Evolutionary conservation across 2,113 vertebrate species (phyloP).

Genomic region (Ramphastos sulfuratus): DNA sequence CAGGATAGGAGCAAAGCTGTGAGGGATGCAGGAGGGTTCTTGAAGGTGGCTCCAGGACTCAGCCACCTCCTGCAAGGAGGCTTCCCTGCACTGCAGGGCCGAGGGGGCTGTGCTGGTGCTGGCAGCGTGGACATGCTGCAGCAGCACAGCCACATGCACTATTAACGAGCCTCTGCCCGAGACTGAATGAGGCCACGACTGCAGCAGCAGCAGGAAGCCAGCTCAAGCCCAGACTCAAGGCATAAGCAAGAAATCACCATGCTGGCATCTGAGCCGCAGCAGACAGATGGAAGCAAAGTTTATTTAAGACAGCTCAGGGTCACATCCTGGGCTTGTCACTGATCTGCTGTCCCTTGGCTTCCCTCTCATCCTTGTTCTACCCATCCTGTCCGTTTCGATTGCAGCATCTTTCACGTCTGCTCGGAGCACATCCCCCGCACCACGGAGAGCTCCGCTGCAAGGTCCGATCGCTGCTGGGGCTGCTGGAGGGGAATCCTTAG

Average conservation of each 20-base stretch:
- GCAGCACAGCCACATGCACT: not conserved
- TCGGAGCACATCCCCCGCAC: accelerated
- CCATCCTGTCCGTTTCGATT: not conserved
- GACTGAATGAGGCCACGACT: not conserved
- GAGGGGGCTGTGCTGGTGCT: not conserved
- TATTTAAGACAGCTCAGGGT: not conserved
- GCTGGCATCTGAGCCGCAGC: not conserved
- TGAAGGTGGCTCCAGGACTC: not conserved
- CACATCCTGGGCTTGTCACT: not conserved
- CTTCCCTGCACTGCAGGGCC: not conserved
- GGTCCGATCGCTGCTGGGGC: not conserved
- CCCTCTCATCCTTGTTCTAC: accelerated
- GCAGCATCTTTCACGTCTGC: not conserved
- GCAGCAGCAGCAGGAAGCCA: not conserved
- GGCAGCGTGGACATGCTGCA: not conserved
- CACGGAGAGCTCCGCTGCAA: not conserved
- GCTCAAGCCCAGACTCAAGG: not conserved
- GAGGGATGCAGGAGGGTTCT: not conserved
- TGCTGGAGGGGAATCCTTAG: accelerated
- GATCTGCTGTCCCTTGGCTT: not conserved
- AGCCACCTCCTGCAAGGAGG: not conserved
- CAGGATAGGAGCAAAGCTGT: not conserved
- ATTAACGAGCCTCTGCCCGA: not conserved
- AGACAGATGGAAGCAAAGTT: not conserved
- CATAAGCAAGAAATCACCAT: accelerated